Percentiles rank a stretch among this genome's conserved stretches.
These are phyloP conservation scores for Melospiza melodia DNA, from an alignment of 2,113 vertebrate genomes.

Conservation along the genomic window DNA sequence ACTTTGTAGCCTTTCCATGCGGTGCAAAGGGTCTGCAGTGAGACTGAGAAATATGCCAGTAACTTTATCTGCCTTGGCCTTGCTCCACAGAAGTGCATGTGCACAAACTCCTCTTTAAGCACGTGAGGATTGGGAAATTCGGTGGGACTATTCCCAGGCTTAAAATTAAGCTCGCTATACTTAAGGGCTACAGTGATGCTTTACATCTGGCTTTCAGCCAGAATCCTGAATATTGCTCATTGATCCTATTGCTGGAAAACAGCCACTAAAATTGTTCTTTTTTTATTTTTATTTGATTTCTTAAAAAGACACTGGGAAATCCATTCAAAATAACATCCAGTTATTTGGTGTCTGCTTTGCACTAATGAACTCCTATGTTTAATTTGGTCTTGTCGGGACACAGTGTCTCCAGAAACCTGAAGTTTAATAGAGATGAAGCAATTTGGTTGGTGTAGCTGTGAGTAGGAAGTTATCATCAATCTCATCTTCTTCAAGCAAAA, in stretches of 20 bases:
- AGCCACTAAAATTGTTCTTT: constrained; percentile 15
- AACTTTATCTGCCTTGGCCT: neutral
- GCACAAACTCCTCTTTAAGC: constrained; percentile 6
- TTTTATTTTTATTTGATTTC: constrained; percentile 10
- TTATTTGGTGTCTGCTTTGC: constrained; percentile 40
- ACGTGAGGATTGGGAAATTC: neutral
- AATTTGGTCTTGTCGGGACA: constrained; percentile 52
- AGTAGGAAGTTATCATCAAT: constrained; percentile 72
- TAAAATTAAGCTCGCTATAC: constrained; percentile 41
- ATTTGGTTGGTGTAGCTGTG: constrained; percentile 45
- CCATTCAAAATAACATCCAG: constrained; percentile 15
- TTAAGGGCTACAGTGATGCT: constrained; percentile 5
- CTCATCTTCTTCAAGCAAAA: constrained; percentile 70
- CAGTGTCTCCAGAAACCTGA: constrained; percentile 51
- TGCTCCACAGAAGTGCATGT: neutral
- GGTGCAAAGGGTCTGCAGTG: neutral
- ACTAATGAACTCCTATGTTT: constrained; percentile 56
- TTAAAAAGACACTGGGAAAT: constrained; percentile 4
- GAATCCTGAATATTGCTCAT: constrained; percentile 40
- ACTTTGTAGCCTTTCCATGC: neutral
- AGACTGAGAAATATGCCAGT: neutral
- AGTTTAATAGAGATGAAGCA: constrained; percentile 60
- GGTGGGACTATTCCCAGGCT: neutral
- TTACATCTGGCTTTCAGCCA: constrained; percentile 6
- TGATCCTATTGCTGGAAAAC: neutral